Conservation (phyloP, 2,113 vertebrate genomes). For the human region DNA sequence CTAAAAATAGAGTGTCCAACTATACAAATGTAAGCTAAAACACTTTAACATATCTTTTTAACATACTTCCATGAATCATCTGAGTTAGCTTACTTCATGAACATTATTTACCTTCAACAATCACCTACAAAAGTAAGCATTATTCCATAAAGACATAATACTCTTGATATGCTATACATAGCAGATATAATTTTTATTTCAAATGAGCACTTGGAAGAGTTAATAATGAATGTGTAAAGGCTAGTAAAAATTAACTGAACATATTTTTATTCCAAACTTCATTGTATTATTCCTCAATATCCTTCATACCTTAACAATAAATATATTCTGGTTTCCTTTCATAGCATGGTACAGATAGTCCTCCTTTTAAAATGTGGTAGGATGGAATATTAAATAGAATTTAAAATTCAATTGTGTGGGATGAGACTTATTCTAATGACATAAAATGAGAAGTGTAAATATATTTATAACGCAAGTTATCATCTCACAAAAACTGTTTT, state of each 20-base stretch:
- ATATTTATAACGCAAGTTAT: constrained; percentile 26
- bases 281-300: not conserved
- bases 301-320: not conserved
- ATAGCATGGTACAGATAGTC: not conserved
- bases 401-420: not conserved
- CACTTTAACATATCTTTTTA: constrained; percentile 34
- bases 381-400: not conserved
- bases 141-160: not conserved
- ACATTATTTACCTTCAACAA: constrained; percentile 45
- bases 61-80: constrained; percentile 6
- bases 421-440: not conserved
- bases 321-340: not conserved
- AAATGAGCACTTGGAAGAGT: not conserved
- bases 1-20: constrained; percentile 26
- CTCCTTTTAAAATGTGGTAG: constrained; percentile 52
- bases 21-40: constrained; percentile 31
- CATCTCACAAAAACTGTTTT: constrained; percentile 58
- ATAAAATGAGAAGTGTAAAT: constrained; percentile 5
- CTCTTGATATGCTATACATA: not conserved
- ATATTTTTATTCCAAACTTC: not conserved
- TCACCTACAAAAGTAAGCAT: constrained; percentile 43
- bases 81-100: constrained; percentile 36
- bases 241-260: not conserved
- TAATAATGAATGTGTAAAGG: constrained; percentile 35
- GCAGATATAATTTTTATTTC: constrained; percentile 36